Evolutionary conservation across 2,888 invertebrate genomes (phyloP).

Genomic region (Drosophila atripex): DNA sequence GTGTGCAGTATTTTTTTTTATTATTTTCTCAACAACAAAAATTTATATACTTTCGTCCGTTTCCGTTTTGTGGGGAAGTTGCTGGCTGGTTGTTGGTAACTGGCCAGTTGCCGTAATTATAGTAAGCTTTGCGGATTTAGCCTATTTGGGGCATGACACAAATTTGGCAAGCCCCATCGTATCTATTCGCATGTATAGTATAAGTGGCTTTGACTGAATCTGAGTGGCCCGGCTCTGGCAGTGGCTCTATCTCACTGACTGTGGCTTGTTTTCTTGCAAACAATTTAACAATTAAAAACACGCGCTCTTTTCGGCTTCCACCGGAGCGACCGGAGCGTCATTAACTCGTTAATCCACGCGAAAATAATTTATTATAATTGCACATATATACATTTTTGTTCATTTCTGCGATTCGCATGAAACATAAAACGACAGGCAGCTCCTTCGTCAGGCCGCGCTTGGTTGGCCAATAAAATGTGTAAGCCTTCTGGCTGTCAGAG

Average conservation of each 20-base stretch:
- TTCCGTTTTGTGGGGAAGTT: constrained; percentile 24
- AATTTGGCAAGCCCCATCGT: constrained; percentile 67
- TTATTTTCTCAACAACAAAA: constrained; percentile 35
- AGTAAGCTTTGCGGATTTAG: constrained; percentile 57
- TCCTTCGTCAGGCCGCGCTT: constrained; percentile 50
- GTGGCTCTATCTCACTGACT: too few species aligned
- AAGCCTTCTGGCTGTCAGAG: constrained; percentile 1
- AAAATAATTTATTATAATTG: constrained; percentile 79
- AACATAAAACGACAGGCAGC: constrained; percentile 47
- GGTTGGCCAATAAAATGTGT: constrained; percentile 60
- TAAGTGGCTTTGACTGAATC: constrained; percentile 19
- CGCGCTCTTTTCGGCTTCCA: constrained; percentile 68
- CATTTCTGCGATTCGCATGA: constrained; percentile 62
- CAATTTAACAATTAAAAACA: constrained; percentile 79
- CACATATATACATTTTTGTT: constrained; percentile 53
- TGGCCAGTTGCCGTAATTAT: constrained; percentile 23
- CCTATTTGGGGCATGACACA: constrained; percentile 80
- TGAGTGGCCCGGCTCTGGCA: constrained; percentile 26
- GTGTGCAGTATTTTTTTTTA: constrained; percentile 22
- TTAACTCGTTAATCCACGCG: constrained; percentile 79
- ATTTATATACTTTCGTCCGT: constrained; percentile 35
- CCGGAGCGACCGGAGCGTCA: constrained; percentile 67
- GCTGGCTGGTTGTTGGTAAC: neutral
- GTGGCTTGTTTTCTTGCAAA: constrained; percentile 67
- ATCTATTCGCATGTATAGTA: constrained; percentile 12